phyloP scores from a whole-genome alignment of 2,113 vertebrate species.

The Tringa solitaria region DNA sequence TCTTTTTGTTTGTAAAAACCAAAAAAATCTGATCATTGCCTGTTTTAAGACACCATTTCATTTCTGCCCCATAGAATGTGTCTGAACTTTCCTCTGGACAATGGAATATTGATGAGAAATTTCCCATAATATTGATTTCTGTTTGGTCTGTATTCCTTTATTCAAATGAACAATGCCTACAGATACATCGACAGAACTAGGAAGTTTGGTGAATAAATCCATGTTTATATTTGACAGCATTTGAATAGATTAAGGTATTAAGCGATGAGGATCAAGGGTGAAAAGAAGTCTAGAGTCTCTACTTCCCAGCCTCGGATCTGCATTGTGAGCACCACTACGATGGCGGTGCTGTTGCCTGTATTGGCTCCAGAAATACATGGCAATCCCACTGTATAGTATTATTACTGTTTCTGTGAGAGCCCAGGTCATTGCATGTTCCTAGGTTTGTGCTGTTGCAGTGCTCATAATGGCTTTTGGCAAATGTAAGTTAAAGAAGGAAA shows the following conservation, averaged over 20 bases:
- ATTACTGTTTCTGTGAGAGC: not conserved
- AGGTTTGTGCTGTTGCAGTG: not conserved
- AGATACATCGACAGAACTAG: not conserved
- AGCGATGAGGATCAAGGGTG: not conserved
- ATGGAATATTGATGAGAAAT: not conserved
- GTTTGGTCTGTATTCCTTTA: not conserved
- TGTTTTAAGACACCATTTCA: not conserved
- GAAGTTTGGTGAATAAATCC: not conserved
- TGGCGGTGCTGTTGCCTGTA: not conserved
- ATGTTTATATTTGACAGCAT: not conserved
- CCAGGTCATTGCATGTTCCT: not conserved
- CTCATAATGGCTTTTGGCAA: not conserved
- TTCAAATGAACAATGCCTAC: not conserved
- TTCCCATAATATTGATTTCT: not conserved
- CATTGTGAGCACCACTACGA: rapidly evolving
- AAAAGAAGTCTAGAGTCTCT: not conserved
- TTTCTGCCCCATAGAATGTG: not conserved
- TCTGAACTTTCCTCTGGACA: not conserved
- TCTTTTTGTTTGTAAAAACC: not conserved
- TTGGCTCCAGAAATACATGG: not conserved
- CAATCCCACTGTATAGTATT: not conserved
- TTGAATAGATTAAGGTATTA: not conserved
- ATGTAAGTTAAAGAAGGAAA: not conserved
- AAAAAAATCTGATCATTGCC: not conserved
- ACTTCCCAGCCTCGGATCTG: not conserved